Conservation (phyloP, 2,888 invertebrate species). For the Stenoptilia bipunctidactyla region DNA sequence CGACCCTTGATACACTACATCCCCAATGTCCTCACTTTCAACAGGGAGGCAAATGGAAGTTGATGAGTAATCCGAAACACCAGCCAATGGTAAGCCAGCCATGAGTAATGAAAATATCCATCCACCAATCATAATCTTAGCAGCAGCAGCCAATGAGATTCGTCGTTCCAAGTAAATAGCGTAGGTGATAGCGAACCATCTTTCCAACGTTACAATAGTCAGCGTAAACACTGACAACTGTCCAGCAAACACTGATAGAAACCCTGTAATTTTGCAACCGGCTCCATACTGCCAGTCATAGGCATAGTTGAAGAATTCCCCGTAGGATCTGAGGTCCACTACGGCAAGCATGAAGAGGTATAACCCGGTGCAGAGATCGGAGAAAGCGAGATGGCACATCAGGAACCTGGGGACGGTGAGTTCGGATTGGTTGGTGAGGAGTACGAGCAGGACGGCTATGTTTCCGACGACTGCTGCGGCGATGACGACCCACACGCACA, state of each 20-base stretch:
- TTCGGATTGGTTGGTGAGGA: slow-evolving; percentile 72
- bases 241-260: slow-evolving; percentile 88
- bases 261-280: slow-evolving; percentile 89
- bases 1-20: slow-evolving; percentile 80
- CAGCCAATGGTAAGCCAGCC: slow-evolving; percentile 84
- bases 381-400: slow-evolving; percentile 83
- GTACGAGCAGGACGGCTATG: slow-evolving; percentile 82
- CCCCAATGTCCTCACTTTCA: slow-evolving; percentile 78
- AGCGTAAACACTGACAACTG: slow-evolving; percentile 90
- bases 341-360: slow-evolving; percentile 87
- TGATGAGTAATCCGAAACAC: slow-evolving; percentile 89
- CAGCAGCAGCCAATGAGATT: slow-evolving; percentile 79
- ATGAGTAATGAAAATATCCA: slow-evolving; percentile 84
- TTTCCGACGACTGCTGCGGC: slow-evolving; percentile 87
- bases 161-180: slow-evolving; percentile 87
- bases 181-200: slow-evolving; percentile 87
- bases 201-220: slow-evolving; percentile 86
- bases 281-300: slow-evolving; percentile 88
- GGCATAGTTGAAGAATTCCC: slow-evolving; percentile 90
- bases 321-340: slow-evolving; percentile 86
- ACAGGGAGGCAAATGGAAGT: slow-evolving; percentile 91
- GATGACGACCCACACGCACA: slow-evolving; percentile 90
- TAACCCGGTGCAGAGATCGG: slow-evolving; percentile 89
- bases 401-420: slow-evolving; percentile 57
- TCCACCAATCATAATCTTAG: slow-evolving; percentile 81